phyloP scores from a whole-genome alignment of 1,140 invertebrate genomes.

The Popillia japonica region DNA sequence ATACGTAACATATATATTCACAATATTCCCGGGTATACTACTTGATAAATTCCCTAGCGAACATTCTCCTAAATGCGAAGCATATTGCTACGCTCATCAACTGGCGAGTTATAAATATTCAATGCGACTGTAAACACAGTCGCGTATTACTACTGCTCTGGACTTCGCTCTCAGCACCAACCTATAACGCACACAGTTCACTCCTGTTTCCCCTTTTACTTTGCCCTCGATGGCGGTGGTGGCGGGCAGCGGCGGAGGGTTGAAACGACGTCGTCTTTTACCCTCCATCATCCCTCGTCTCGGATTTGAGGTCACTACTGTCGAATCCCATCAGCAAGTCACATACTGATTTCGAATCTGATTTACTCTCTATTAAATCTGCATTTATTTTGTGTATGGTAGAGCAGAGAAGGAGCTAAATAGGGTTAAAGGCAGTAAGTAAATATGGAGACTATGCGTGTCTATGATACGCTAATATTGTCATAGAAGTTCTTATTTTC shows the following conservation, averaged over 20 bases:
- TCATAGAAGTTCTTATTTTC: too few species aligned
- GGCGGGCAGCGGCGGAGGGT: slow-evolving; percentile 27
- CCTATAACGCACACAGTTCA: slow-evolving; percentile 1
- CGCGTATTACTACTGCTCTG: slow-evolving; percentile 41
- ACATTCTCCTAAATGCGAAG: slow-evolving; percentile 53
- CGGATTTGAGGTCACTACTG: slow-evolving; percentile 58
- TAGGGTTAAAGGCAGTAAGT: background rate
- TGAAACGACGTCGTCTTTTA: slow-evolving; percentile 27
- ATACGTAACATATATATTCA: slow-evolving; percentile 46
- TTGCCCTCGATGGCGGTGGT: slow-evolving; percentile 16
- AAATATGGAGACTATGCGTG: background rate
- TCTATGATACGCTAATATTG: background rate
- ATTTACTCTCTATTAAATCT: slow-evolving; percentile 44
- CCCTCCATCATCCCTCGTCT: slow-evolving; percentile 48
- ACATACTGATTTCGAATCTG: slow-evolving; percentile 53
- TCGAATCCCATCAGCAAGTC: slow-evolving; percentile 59
- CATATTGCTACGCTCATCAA: slow-evolving; percentile 61
- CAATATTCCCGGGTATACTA: slow-evolving; percentile 13
- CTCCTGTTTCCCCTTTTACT: slow-evolving; percentile 44
- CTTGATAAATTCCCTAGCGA: slow-evolving; percentile 48
- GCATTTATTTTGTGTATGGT: slow-evolving; percentile 35
- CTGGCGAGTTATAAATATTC: slow-evolving; percentile 61
- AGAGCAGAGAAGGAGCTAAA: background rate
- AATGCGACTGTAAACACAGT: slow-evolving; percentile 59
- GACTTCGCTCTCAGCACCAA: background rate